Conservation (phyloP, 1,140 invertebrate genomes). For the Dreissena rostriformis region DNA sequence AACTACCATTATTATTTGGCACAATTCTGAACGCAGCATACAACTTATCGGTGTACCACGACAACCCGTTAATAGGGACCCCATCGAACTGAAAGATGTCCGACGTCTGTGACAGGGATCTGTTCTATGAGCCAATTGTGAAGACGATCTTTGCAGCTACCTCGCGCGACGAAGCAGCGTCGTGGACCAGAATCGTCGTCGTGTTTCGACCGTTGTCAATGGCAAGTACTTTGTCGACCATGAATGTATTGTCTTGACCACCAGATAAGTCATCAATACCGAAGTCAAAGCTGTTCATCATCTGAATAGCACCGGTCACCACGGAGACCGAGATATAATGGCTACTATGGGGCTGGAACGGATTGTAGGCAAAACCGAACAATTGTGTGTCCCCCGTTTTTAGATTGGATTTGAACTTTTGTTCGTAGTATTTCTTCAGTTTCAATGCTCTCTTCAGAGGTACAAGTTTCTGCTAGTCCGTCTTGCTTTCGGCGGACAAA, state of each 20-base stretch:
- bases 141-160: conserved; percentile 15
- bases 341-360: conserved; percentile 33
- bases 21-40: conserved; percentile 40
- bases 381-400: neutral
- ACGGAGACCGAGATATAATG: conserved; percentile 49
- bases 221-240: conserved; percentile 38
- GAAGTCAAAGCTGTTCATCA: conserved; percentile 28
- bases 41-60: conserved; percentile 32
- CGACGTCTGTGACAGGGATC: conserved; percentile 19
- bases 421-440: neutral
- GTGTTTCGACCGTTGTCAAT: conserved; percentile 37
- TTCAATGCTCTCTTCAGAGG: conserved; percentile 43
- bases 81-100: conserved; percentile 35
- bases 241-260: neutral
- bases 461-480: conserved; percentile 24
- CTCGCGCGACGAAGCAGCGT: conserved; percentile 1
- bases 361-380: conserved; percentile 54
- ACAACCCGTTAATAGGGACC: conserved; percentile 38
- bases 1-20: neutral
- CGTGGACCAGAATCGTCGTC: conserved; percentile 29
- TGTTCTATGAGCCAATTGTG: conserved; percentile 26
- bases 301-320: conserved; percentile 25
- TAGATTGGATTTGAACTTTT: neutral
- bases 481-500: neutral
- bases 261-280: conserved; percentile 21